Conservation (phyloP, 2,888 invertebrate genomes). For the Sinelater perroti region DNA sequence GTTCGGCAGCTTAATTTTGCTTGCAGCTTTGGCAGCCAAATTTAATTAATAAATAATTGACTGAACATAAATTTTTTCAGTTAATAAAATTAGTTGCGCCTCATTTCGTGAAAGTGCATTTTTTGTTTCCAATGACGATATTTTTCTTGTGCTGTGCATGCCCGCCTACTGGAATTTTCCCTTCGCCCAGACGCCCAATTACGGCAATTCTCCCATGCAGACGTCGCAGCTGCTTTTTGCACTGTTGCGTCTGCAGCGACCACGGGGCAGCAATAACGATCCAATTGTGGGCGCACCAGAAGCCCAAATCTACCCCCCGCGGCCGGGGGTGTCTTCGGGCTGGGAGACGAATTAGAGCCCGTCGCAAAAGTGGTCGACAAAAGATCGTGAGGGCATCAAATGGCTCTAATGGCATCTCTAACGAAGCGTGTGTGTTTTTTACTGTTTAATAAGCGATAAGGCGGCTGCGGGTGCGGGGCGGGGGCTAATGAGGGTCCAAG, state of each 20-base stretch:
- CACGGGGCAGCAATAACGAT: slow-evolving; percentile 1
- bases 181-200: too few relatives aligned
- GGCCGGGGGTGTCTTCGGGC: slow-evolving; percentile 19
- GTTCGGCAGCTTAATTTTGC: too few relatives aligned
- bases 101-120: too few relatives aligned
- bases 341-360: slow-evolving; percentile 31
- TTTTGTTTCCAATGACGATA: too few relatives aligned
- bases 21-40: too few relatives aligned
- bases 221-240: slow-evolving; percentile 2
- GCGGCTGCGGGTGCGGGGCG: slow-evolving; percentile 34
- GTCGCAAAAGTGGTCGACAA: slow-evolving; percentile 38
- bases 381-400: slow-evolving; percentile 39
- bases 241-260: slow-evolving; percentile 6
- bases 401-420: slow-evolving; percentile 39
- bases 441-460: slow-evolving; percentile 41
- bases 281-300: slow-evolving; percentile 17
- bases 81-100: too few relatives aligned
- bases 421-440: slow-evolving; percentile 43
- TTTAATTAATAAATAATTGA: too few relatives aligned
- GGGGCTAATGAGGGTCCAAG: slow-evolving; percentile 29
- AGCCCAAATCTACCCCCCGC: slow-evolving; percentile 30
- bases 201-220: neutral
- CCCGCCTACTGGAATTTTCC: too few relatives aligned
- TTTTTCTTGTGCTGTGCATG: too few relatives aligned
- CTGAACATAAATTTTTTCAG: too few relatives aligned